Conservation (phyloP, 2,113 vertebrate genomes). For the Gallinago undulata region DNA sequence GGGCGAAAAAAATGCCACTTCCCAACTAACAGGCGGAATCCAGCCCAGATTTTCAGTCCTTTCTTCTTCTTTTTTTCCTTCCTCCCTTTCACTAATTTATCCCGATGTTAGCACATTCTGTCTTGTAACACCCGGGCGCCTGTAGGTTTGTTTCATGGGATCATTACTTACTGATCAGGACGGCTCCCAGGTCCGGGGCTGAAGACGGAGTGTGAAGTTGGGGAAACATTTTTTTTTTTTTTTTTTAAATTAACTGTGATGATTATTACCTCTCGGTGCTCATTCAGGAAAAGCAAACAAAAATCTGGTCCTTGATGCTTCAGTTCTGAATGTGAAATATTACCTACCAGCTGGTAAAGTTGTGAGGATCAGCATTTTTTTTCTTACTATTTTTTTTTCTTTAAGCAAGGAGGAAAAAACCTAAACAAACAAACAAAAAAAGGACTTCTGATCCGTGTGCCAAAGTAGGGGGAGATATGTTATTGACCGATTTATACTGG, state of each 20-base stretch:
- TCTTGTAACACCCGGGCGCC: conserved; percentile 84
- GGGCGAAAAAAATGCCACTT: conserved; percentile 83
- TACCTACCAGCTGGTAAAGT: conserved; percentile 75
- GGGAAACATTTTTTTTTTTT: conserved; percentile 56
- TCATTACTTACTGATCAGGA: conserved; percentile 84
- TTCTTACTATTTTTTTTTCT: background rate
- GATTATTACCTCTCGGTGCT: conserved; percentile 71
- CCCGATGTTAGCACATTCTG: conserved; percentile 86
- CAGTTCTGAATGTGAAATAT: conserved; percentile 79
- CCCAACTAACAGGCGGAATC: conserved; percentile 84
- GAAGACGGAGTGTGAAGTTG: conserved; percentile 83
- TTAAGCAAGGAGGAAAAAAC: conserved; percentile 20
- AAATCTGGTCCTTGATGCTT: conserved; percentile 69
- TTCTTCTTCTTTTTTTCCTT: conserved; percentile 77
- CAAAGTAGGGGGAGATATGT: conserved; percentile 76
- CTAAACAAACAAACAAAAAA: conserved; percentile 69
- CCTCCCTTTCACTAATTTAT: conserved; percentile 85
- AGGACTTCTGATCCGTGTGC: conserved; percentile 75
- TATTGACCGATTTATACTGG: conserved; percentile 76
- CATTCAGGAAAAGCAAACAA: conserved; percentile 71
- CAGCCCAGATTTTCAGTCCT: conserved; percentile 88
- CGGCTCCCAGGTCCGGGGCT: conserved; percentile 76
- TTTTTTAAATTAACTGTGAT: background rate
- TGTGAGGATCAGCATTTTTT: conserved; percentile 65
- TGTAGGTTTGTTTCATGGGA: conserved; percentile 83